phyloP scores from a whole-genome alignment of 2,888 invertebrate species.

The Acronicta aceris region DNA sequence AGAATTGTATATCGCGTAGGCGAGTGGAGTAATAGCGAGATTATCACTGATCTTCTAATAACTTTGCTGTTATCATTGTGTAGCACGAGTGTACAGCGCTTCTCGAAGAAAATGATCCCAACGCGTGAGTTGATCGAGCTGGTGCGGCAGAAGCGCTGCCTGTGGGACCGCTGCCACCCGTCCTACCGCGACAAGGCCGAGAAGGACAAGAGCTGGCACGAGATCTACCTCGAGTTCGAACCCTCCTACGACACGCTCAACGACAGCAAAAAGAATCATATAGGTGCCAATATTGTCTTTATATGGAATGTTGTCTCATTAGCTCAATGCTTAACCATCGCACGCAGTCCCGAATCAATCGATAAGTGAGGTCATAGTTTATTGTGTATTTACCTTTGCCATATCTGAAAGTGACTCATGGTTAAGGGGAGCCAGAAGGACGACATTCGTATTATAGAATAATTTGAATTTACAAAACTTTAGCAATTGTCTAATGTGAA shows the following conservation, averaged over 20 bases:
- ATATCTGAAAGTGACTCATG: too few species aligned
- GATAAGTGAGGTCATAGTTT: too few species aligned
- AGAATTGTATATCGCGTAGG: too few species aligned
- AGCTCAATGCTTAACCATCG: too few species aligned
- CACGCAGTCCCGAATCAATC: too few species aligned
- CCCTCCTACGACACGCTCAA: slow-evolving; percentile 59
- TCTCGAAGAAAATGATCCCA: slow-evolving; percentile 48
- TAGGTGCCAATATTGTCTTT: slow-evolving; percentile 54
- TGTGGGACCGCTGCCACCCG: slow-evolving; percentile 59
- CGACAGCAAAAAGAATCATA: slow-evolving; percentile 53
- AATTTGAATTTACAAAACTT: too few species aligned
- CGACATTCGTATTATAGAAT: too few species aligned
- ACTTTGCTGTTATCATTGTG: not conserved
- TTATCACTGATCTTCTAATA: too few species aligned
- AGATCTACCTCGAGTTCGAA: slow-evolving; percentile 61
- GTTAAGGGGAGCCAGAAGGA: too few species aligned
- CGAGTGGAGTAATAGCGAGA: too few species aligned
- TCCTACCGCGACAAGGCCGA: slow-evolving; percentile 54
- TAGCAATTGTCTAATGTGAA: too few species aligned
- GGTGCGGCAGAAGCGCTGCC: slow-evolving; percentile 54
- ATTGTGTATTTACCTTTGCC: too few species aligned
- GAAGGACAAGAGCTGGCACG: slow-evolving; percentile 60
- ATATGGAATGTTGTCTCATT: not conserved
- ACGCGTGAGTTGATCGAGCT: slow-evolving; percentile 63
- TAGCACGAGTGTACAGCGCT: slow-evolving; percentile 38